Evolutionary conservation across 92 coral and sea anemone genomes (phyloP), one percentile per base, ranked within the genome.

Genomic region (Isaurus tuberculatus): DNA sequence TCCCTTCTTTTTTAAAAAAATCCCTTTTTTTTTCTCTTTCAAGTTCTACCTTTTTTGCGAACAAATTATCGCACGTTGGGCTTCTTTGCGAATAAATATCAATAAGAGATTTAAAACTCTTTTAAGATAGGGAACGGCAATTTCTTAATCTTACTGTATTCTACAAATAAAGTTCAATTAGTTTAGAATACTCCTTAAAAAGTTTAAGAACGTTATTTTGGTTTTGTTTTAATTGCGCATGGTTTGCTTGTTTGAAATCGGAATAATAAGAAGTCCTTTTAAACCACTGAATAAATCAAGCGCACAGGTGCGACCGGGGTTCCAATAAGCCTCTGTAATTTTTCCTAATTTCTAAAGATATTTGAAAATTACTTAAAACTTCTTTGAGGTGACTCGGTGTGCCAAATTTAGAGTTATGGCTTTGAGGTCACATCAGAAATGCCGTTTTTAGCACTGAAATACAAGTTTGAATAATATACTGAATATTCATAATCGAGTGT

Each of bases 401-500:
- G 1, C 14, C 2, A 55, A 55, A 3, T 55, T 49, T 6, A 55
- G 26, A 1, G 2, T 55, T 55, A 26, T n/a, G 63, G 23, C 28
- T 55, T 55, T 19, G 5, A n/a, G 7, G 11, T 22, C 9, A 4
- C 23, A 5, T 51, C 58, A 51, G n/a, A 51, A 51, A 16, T 55
- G 46, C 46, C 7, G 46, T 5, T 3, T n/a, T 55, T 55, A 8
- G 63, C 8, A 55, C n/a, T 4, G 63, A 55, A 22, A 19, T 55
- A 3, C 58, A 51, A 51, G 4, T 14, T 51, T 22, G 23, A 55
- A 27, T 13, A 48, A 7, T 2, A 51, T 31, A 51, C 64, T 30
- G 20, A 48, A 49, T 29, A 73, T 31, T 73, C 79, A 28, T 48
- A 28, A 31, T 30, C 46, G 43, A 16, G 80, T 55, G 26, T n/a